A percentile compares a stretch with the other conserved stretches of the same genome.
phyloP scores from a whole-genome alignment of 1,140 invertebrate species.

The Magallana ariakensis region DNA sequence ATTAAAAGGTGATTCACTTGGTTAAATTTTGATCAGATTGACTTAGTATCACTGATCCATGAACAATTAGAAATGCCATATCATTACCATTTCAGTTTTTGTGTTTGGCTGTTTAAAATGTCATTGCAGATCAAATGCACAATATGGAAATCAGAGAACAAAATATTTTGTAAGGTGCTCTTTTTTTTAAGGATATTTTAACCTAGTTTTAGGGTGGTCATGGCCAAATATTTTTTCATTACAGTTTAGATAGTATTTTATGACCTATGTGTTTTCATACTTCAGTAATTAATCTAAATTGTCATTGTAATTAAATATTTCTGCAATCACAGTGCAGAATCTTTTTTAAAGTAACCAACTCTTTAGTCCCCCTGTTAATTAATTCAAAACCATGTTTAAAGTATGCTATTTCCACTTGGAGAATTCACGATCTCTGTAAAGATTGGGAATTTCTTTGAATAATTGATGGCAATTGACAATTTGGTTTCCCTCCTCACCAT shows the following conservation, averaged over 20 bases:
- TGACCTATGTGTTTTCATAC: too few species aligned
- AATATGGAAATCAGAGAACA: background rate
- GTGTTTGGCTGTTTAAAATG: background rate
- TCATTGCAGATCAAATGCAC: background rate
- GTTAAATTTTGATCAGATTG: background rate
- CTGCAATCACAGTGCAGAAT: too few species aligned
- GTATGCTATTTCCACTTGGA: background rate
- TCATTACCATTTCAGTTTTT: background rate
- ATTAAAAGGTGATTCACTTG: background rate
- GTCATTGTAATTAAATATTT: too few species aligned
- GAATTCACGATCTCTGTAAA: background rate
- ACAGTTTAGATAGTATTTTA: too few species aligned
- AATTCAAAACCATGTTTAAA: too few species aligned
- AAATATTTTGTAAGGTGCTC: too few species aligned
- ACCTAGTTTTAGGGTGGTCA: too few species aligned
- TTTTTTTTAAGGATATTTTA: too few species aligned
- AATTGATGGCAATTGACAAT: slow-evolving; percentile 29
- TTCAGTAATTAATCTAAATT: too few species aligned
- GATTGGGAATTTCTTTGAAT: slow-evolving; percentile 16
- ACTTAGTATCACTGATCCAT: background rate
- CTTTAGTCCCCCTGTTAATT: too few species aligned
- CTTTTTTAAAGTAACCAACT: too few species aligned
- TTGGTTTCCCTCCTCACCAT: background rate
- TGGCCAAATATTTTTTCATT: too few species aligned
- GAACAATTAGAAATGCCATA: background rate